Evolutionary conservation across 2,888 invertebrate genomes (phyloP).

Genomic region (Lasioglossum leucozonium): DNA sequence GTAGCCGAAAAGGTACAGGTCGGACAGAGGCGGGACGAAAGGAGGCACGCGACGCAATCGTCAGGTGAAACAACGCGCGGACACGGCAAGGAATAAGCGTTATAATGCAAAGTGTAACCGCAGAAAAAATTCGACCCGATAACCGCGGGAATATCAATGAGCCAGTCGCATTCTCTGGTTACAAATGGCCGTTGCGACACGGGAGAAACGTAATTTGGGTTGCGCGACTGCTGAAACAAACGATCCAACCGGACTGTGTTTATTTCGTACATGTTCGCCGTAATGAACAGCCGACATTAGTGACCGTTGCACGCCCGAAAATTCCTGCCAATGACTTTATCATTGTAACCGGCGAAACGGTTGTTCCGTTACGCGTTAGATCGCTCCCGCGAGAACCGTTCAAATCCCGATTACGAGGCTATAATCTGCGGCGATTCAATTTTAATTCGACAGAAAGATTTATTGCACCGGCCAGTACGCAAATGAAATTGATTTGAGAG

Average conservation of each 20-base stretch:
- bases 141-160: slow-evolving; percentile 79
- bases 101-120: slow-evolving; percentile 58
- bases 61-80: slow-evolving; percentile 21
- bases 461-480: background rate
- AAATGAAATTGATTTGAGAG: background rate
- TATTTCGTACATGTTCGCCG: slow-evolving; percentile 11
- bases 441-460: background rate
- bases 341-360: slow-evolving; percentile 29
- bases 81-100: slow-evolving; percentile 28
- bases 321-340: slow-evolving; percentile 36
- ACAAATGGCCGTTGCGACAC: slow-evolving; percentile 69
- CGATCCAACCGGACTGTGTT: slow-evolving; percentile 32
- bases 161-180: slow-evolving; percentile 73
- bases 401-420: background rate
- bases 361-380: slow-evolving; percentile 13
- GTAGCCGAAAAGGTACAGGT: background rate
- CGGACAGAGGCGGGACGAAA: slow-evolving; percentile 28
- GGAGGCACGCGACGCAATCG: slow-evolving; percentile 36
- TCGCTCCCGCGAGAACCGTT: background rate
- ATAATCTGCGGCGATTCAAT: background rate
- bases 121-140: slow-evolving; percentile 67
- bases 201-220: slow-evolving; percentile 69
- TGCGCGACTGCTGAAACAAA: slow-evolving; percentile 56
- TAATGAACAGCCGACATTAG: slow-evolving; percentile 47
- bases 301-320: slow-evolving; percentile 38